phyloP scores from a whole-genome alignment of 1,140 invertebrate genomes.

The Akabosia matsudoensis region DNA sequence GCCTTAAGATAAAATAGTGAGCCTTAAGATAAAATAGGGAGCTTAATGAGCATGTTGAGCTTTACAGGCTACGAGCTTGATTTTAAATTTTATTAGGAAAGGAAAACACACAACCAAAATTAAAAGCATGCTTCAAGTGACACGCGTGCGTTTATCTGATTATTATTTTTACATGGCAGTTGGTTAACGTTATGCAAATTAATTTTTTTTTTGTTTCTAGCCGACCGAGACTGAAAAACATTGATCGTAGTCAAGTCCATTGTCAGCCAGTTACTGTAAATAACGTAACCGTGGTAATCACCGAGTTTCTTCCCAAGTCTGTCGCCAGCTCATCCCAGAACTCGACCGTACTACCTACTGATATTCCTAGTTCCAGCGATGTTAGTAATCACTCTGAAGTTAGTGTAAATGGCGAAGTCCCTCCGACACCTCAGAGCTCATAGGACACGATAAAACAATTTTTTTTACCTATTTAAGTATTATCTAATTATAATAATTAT shows the following conservation, averaged over 20 bases:
- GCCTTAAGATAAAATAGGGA: too few species aligned
- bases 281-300: slow-evolving; percentile 92
- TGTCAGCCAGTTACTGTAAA: slow-evolving; percentile 92
- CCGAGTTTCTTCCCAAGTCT: slow-evolving; percentile 86
- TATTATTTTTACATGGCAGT: not conserved
- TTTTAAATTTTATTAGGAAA: too few species aligned
- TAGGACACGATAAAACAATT: slow-evolving; percentile 22
- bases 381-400: slow-evolving; percentile 45
- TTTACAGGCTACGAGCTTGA: too few species aligned
- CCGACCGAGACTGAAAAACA: slow-evolving; percentile 77
- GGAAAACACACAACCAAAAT: too few species aligned
- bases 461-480: slow-evolving; percentile 19
- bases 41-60: too few species aligned
- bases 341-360: slow-evolving; percentile 12
- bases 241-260: slow-evolving; percentile 80
- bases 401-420: slow-evolving; percentile 41
- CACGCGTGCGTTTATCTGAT: too few species aligned
- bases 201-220: slow-evolving; percentile 30
- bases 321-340: slow-evolving; percentile 30
- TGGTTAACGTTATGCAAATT: not conserved
- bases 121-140: too few species aligned
- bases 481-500: not conserved
- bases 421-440: slow-evolving; percentile 31
- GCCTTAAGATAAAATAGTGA: too few species aligned
- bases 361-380: slow-evolving; percentile 43